phyloP scores from a whole-genome alignment of 2,888 invertebrate species.

The Tortricodes alternella region DNA sequence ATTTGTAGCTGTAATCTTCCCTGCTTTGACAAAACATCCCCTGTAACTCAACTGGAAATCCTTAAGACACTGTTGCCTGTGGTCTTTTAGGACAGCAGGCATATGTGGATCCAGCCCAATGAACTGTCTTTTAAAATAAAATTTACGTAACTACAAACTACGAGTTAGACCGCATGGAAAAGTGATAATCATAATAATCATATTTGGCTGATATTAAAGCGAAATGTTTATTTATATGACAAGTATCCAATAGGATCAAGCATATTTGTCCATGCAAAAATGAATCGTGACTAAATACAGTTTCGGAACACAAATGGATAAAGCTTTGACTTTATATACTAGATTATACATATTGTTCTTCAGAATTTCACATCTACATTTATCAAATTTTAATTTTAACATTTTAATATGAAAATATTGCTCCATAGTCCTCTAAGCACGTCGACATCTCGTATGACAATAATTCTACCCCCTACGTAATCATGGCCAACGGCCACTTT shows the following conservation, averaged over 20 bases:
- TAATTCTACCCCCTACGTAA: background rate
- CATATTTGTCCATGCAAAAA: too few relatives aligned
- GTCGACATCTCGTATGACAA: conserved; percentile 1
- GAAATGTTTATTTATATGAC: too few relatives aligned
- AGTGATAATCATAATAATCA: too few relatives aligned
- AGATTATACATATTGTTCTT: too few relatives aligned
- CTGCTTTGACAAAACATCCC: background rate
- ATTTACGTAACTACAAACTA: too few relatives aligned
- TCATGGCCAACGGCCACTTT: background rate
- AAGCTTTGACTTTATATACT: background rate
- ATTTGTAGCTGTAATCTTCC: too few relatives aligned
- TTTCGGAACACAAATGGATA: background rate
- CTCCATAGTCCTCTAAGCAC: conserved; percentile 14
- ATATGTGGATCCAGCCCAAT: conserved; percentile 21
- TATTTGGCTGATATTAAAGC: too few relatives aligned
- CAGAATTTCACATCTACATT: background rate
- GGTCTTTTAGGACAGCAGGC: background rate
- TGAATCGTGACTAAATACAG: too few relatives aligned
- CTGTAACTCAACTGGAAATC: background rate
- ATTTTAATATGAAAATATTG: conserved; percentile 28
- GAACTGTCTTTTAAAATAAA: background rate
- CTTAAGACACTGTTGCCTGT: background rate
- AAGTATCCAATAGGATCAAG: too few relatives aligned
- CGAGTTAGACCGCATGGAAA: too few relatives aligned
- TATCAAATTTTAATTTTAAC: conserved; percentile 8